Conservation (phyloP, 2,888 invertebrate species). For the Drosophila cyrtoloma region DNA sequence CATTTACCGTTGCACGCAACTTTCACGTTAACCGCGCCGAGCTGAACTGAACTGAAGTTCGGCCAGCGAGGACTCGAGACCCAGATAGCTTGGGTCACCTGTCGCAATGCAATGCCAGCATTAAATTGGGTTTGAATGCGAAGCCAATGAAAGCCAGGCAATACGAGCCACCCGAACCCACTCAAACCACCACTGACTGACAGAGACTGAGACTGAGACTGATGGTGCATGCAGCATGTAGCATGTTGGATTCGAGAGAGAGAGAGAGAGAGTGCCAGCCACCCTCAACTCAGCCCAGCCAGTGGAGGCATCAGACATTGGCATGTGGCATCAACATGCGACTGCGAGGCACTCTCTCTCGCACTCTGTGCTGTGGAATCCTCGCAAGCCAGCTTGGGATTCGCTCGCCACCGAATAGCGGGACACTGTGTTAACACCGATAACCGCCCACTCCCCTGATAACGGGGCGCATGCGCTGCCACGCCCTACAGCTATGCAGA, state of each 20-base stretch:
- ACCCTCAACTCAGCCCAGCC: constrained; percentile 10
- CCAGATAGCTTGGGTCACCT: constrained; percentile 76
- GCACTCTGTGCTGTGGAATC: constrained; percentile 70
- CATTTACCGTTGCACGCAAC: constrained; percentile 68
- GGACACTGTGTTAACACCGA: constrained; percentile 66
- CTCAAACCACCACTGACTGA: constrained; percentile 6
- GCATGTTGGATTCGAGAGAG: neutral
- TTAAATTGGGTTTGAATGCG: constrained; percentile 73
- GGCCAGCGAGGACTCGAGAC: constrained; percentile 20
- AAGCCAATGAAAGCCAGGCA: constrained; percentile 69
- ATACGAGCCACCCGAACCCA: constrained; percentile 13
- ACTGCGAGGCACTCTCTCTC: constrained; percentile 55
- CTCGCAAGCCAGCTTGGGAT: constrained; percentile 56
- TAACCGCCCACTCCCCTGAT: constrained; percentile 50
- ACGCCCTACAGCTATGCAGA: constrained; percentile 82
- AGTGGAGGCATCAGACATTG: constrained; percentile 31
- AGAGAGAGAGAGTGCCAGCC: constrained; percentile 12
- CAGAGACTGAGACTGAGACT: neutral
- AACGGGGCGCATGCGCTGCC: constrained; percentile 81
- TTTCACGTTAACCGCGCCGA: constrained; percentile 72
- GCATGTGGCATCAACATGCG: constrained; percentile 31
- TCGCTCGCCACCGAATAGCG: constrained; percentile 65
- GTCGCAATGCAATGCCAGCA: constrained; percentile 69
- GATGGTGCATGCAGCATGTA: neutral
- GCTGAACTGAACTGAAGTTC: constrained; percentile 66